Conservation (phyloP, 2,113 vertebrate species). For the Hippopotamus amphibius region DNA sequence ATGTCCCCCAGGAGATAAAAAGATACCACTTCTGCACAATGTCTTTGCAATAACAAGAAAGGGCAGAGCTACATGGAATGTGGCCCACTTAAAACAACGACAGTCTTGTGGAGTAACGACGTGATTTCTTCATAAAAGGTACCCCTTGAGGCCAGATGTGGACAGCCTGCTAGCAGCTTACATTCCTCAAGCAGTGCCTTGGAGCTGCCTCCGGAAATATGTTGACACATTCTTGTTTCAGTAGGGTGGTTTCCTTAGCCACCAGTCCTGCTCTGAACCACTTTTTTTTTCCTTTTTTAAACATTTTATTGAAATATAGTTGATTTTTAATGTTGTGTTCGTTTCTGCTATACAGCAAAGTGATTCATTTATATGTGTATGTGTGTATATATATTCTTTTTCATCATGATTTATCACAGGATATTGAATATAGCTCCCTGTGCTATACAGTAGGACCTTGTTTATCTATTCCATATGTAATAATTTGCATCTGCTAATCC, state of each 20-base stretch:
- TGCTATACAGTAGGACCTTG: neutral
- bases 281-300: neutral
- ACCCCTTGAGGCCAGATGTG: neutral
- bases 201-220: neutral
- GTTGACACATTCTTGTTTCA: slow-evolving; percentile 59
- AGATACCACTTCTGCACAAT: neutral
- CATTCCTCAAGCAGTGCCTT: neutral
- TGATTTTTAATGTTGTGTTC: neutral
- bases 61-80: neutral
- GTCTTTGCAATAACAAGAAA: neutral
- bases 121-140: neutral
- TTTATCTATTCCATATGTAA: neutral
- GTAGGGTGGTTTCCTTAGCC: slow-evolving; percentile 40
- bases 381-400: neutral
- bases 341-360: neutral
- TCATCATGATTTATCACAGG: neutral
- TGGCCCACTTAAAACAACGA: neutral
- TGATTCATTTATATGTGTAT: neutral
- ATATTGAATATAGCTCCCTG: neutral
- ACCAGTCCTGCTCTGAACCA: slow-evolving; percentile 23
- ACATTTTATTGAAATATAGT: neutral
- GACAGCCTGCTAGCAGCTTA: slow-evolving; percentile 27
- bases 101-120: neutral
- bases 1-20: neutral
- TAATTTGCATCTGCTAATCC: neutral